Evolutionary conservation across 2,113 vertebrate species (phyloP).

Genomic region (Irena cyanogastra): DNA sequence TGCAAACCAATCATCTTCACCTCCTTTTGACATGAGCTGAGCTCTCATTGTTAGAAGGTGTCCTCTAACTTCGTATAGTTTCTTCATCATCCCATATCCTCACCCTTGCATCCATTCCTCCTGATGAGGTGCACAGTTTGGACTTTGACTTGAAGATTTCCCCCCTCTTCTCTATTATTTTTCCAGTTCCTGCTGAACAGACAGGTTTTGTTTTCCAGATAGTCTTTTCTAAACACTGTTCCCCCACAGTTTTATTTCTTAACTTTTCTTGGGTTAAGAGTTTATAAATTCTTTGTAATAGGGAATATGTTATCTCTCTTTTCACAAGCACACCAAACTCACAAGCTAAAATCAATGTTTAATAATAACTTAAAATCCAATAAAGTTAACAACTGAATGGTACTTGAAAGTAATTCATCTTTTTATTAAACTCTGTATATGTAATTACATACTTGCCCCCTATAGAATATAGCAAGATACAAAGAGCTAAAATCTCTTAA

Average conservation of each 20-base stretch:
- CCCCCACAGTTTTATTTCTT: background rate
- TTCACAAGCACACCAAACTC: background rate
- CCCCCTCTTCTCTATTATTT: background rate
- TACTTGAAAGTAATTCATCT: background rate
- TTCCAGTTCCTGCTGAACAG: background rate
- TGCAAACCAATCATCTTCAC: background rate
- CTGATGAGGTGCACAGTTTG: background rate
- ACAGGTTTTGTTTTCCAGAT: background rate
- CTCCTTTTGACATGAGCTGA: background rate
- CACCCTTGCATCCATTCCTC: background rate
- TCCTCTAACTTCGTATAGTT: background rate
- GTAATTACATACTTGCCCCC: background rate
- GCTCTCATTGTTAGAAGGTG: background rate
- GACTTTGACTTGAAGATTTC: background rate
- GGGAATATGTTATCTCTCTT: background rate
- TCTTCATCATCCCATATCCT: background rate
- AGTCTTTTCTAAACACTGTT: background rate
- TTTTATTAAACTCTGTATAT: conserved; percentile 1
- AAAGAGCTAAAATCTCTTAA: background rate
- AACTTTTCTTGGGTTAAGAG: background rate
- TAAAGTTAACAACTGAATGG: background rate
- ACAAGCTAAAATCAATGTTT: background rate
- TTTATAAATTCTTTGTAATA: background rate
- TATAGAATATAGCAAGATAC: background rate
- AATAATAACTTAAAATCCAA: conserved; percentile 10